A percentile compares a stretch with the other conserved stretches of the same genome.
phyloP scores from a whole-genome alignment of 30 jellyfish, hydroid and myxozoan genomes.

The Mastigias papua region DNA sequence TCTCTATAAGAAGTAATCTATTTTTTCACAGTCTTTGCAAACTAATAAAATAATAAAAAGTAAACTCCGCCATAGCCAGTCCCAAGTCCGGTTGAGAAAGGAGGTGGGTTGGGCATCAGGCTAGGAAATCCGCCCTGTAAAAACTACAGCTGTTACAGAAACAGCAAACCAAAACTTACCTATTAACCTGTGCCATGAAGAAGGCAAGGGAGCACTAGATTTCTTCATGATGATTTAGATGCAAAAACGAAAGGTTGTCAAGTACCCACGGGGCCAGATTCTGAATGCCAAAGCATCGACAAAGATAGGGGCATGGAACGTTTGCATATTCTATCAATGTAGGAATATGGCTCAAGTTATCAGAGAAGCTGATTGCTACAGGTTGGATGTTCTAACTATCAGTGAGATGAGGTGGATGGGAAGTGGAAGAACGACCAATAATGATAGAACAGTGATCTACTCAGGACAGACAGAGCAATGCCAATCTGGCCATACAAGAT shows the following conservation, averaged over 20 bases:
- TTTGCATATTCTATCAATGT: not conserved
- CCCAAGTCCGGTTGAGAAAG: too few species aligned
- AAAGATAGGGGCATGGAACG: not conserved
- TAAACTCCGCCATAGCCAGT: too few species aligned
- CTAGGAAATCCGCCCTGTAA: not conserved
- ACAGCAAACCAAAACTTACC: not conserved
- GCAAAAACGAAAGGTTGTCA: not conserved
- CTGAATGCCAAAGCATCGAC: not conserved
- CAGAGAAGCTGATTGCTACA: not conserved
- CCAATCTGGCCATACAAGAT: not conserved
- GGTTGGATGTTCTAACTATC: conserved; percentile 1
- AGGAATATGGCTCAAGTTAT: conserved; percentile 13
- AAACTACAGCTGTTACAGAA: not conserved
- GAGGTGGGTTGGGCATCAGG: conserved; percentile 2
- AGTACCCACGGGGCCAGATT: not conserved
- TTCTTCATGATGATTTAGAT: not conserved
- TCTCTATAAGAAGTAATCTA: too few species aligned
- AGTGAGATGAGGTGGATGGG: conserved; percentile 27
- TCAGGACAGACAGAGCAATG: not conserved
- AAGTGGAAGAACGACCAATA: conserved; percentile 20
- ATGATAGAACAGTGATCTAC: conserved; percentile 8
- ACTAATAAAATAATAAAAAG: too few species aligned
- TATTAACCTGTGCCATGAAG: not conserved
- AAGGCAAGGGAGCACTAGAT: not conserved
- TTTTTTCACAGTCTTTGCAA: too few species aligned